Evolutionary conservation across 2,888 invertebrate species (phyloP), one percentile per base, ranked within the genome.

Genomic region (Lymantria dispar): DNA sequence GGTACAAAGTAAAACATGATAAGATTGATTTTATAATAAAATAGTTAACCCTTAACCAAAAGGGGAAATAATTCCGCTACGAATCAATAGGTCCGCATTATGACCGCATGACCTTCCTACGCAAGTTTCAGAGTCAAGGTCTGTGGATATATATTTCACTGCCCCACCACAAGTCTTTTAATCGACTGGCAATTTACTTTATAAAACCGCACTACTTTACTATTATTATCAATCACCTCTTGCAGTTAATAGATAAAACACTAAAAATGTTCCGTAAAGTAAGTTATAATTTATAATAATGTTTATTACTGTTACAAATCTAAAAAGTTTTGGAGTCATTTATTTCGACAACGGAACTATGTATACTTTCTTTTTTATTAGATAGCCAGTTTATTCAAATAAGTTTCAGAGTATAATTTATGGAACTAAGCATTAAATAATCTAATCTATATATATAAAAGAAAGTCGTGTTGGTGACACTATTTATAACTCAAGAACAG

Each of bases 251-350:
- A 74, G 63, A 33, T 72, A 66, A 77, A 74, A 78, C 60, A 66
- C 45, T 55, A 76, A 82, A 77, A 68, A 85, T 85, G 85, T 83
- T 83, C 74, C 81, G 78, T 76, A 83, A 83, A 83, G 85, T 85
- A 55, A 82, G 85, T 80, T 46, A 5, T 9, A 11, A 2, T 10
- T 48, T 12, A 45, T 44, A n/a, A 45, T 10, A n/a, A 14, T 10
- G 8, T 7, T 10, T 10, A 10, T 33, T 33, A 33, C 8, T 33
- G 8, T 33, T 33, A 33, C n/a, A n/a, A n/a, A n/a, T n/a, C n/a
- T 7, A 10, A 33, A 33, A 5, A 33, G 22, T 36, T 36, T 36
- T 11, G 11, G 7, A 36, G 1, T 36, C 7, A n/a, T n/a, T n/a
- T n/a, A n/a, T n/a, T n/a, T n/a, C n/a, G n/a, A n/a, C n/a, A n/a